Conservation (phyloP, 2,113 vertebrate genomes). For the Hippolais icterina region DNA sequence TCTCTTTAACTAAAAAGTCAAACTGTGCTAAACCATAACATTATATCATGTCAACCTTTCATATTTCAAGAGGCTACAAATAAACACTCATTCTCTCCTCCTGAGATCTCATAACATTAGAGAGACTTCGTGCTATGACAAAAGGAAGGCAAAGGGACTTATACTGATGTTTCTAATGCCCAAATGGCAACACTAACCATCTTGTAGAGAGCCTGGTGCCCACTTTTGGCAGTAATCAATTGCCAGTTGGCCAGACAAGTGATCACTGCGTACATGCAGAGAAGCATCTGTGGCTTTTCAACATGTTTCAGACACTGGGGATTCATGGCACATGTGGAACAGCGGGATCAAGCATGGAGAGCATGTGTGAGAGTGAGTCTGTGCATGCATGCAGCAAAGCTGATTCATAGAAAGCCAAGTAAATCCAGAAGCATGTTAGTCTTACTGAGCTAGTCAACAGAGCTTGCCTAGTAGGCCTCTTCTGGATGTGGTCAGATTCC, state of each 20-base stretch:
- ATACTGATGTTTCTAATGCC: not conserved
- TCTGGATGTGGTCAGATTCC: not conserved
- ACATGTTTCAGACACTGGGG: not conserved
- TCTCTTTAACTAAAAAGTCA: no score
- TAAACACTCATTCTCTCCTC: not conserved
- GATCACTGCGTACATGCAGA: not conserved
- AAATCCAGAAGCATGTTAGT: not conserved
- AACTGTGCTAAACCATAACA: no score
- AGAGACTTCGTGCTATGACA: not conserved
- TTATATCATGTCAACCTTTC: not conserved
- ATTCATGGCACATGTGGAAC: not conserved
- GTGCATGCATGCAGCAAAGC: not conserved
- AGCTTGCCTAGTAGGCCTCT: not conserved
- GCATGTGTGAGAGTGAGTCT: not conserved
- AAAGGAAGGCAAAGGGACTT: not conserved
- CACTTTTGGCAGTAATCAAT: not conserved
- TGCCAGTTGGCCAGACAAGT: not conserved
- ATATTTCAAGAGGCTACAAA: not conserved
- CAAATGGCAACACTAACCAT: not conserved
- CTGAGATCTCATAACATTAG: not conserved
- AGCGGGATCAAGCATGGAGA: not conserved
- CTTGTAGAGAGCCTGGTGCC: not conserved
- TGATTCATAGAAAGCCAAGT: not conserved
- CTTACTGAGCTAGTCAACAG: not conserved
- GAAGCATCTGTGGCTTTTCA: conserved; percentile 19